Evolutionary conservation across 2,113 vertebrate species (phyloP).

Genomic region (Peromyscus maniculatus): DNA sequence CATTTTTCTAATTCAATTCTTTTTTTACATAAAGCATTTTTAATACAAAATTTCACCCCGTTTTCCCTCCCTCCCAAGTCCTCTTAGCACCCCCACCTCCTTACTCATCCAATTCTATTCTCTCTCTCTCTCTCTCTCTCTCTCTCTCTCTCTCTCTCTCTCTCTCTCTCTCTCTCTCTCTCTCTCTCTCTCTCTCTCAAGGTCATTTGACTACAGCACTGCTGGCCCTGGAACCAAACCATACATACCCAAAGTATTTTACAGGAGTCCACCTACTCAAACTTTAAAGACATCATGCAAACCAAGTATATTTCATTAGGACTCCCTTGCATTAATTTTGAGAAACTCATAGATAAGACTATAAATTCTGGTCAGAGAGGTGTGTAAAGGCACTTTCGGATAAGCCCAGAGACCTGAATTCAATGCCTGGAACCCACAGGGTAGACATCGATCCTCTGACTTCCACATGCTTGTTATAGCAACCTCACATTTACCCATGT

Average conservation of each 20-base stretch:
- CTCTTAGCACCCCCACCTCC: background rate
- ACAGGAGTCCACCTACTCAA: conserved; percentile 29
- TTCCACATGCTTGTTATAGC: background rate
- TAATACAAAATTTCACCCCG: background rate
- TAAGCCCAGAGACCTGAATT: background rate
- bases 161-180: too few relatives aligned
- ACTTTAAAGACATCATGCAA: conserved; percentile 33
- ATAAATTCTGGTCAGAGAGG: conserved; percentile 36
- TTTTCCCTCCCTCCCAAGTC: background rate
- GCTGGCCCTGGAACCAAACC: background rate
- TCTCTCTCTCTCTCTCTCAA: background rate
- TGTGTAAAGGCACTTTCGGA: background rate
- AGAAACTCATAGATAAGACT: conserved; percentile 34
- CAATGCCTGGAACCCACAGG: background rate
- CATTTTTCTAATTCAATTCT: background rate
- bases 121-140: too few relatives aligned
- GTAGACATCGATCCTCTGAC: background rate
- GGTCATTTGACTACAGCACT: background rate
- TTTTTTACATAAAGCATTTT: background rate
- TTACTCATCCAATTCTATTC: background rate
- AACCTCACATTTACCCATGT: background rate
- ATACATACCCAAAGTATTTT: conserved; percentile 34
- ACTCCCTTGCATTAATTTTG: conserved; percentile 53
- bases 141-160: too few relatives aligned
- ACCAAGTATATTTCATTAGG: conserved; percentile 34